Percentiles rank a stretch among this genome's conserved stretches.
Evolutionary conservation across 2,113 vertebrate species (phyloP).

Genomic region (Marmota monax): DNA sequence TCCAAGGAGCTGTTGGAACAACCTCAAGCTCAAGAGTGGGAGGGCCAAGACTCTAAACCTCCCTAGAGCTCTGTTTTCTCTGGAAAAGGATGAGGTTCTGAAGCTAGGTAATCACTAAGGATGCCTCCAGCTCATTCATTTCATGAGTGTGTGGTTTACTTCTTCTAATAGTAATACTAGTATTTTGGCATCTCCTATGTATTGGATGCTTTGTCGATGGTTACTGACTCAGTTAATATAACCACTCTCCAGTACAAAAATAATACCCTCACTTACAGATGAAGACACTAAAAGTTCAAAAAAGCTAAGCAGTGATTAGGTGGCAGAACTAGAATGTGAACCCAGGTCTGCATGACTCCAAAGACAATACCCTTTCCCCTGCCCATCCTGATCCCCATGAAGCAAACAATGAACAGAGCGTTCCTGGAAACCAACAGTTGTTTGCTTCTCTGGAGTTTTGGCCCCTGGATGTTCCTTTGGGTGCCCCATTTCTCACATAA

Average conservation of each 20-base stretch:
- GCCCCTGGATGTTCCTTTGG: not conserved
- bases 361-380: not conserved
- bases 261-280: not conserved
- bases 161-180: not conserved
- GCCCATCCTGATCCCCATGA: not conserved
- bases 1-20: not conserved
- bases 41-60: not conserved
- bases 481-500: not conserved
- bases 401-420: not conserved
- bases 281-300: not conserved
- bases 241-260: not conserved
- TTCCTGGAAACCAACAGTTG: not conserved
- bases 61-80: not conserved
- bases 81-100: not conserved
- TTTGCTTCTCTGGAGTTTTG: not conserved
- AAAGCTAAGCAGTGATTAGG: not conserved
- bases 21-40: not conserved
- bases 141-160: not conserved
- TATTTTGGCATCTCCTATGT: not conserved
- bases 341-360: not conserved
- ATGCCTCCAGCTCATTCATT: not conserved
- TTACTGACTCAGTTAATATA: not conserved
- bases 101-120: not conserved
- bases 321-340: not conserved
- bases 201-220: not conserved